Conservation (phyloP, 2,797 vertebrate genomes). For the Sciurus carolinensis region DNA sequence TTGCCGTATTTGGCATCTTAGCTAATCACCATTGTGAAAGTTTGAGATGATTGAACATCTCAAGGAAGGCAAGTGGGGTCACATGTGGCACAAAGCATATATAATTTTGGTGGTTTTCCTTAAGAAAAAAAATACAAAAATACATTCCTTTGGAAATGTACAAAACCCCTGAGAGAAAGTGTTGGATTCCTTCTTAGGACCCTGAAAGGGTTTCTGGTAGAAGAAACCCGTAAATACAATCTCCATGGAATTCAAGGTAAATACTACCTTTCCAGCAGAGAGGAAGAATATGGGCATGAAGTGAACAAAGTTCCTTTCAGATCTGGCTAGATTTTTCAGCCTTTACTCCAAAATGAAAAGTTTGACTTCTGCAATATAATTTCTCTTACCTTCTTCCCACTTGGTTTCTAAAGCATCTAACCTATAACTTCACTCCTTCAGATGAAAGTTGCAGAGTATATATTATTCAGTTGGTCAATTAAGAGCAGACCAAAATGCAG, state of each 20-base stretch:
- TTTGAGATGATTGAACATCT: not conserved
- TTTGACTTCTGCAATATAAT: conserved; percentile 15
- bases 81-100: not conserved
- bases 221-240: not conserved
- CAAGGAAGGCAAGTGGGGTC: not conserved
- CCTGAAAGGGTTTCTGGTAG: not conserved
- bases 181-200: not conserved
- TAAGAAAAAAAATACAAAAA: not conserved
- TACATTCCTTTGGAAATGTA: conserved; percentile 52
- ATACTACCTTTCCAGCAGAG: not conserved
- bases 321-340: not conserved
- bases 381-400: not conserved
- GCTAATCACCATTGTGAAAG: not conserved
- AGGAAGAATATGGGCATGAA: not conserved
- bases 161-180: not conserved
- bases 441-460: not conserved
- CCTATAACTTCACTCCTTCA: not conserved
- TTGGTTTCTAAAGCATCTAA: not conserved
- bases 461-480: not conserved
- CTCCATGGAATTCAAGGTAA: not conserved
- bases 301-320: not conserved
- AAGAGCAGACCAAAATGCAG: conserved; percentile 12
- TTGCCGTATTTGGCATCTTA: not conserved
- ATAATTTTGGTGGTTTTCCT: not conserved
- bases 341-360: not conserved